These are phyloP conservation scores for Schizotus pectinicornis DNA, from an alignment of 2,888 invertebrate species.

Conservation along the genomic window DNA sequence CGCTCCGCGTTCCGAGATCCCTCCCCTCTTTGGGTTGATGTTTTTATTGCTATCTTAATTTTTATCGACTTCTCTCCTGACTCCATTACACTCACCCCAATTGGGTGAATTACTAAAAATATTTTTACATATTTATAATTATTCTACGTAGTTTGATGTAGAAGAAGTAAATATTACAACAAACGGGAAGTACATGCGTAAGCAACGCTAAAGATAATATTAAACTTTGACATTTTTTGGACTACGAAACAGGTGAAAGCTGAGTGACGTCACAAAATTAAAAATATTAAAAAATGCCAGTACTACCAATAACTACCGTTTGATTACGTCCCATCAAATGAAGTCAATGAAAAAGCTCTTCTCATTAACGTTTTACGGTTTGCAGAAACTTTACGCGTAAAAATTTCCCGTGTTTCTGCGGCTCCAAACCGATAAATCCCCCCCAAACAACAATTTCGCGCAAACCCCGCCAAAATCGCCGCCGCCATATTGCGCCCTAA, in stretches of 20 bases:
- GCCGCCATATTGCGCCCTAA: conserved; percentile 21
- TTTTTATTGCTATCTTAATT: conserved; percentile 13
- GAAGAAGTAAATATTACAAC: too few relatives aligned
- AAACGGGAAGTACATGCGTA: too few relatives aligned
- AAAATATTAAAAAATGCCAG: too few relatives aligned
- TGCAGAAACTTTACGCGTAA: not conserved
- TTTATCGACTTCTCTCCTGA: not conserved
- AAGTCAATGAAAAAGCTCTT: conserved; percentile 3
- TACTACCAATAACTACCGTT: conserved; percentile 3
- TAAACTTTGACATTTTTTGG: too few relatives aligned
- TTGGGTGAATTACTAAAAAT: conserved; percentile 5
- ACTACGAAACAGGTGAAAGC: too few relatives aligned
- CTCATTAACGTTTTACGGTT: not conserved
- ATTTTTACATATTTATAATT: too few relatives aligned
- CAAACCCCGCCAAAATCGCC: conserved; percentile 17
- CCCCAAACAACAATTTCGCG: conserved; percentile 15
- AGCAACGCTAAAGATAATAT: too few relatives aligned
- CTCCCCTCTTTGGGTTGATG: not conserved
- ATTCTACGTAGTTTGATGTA: too few relatives aligned
- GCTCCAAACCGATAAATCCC: conserved; percentile 14
- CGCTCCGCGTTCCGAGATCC: not conserved
- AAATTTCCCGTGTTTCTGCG: not conserved
- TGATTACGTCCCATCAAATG: conserved; percentile 10
- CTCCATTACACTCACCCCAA: conserved; percentile 1
- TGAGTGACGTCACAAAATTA: too few relatives aligned